phyloP scores from a whole-genome alignment of 2,113 vertebrate species.

The Ptilorrhoa leucosticta region DNA sequence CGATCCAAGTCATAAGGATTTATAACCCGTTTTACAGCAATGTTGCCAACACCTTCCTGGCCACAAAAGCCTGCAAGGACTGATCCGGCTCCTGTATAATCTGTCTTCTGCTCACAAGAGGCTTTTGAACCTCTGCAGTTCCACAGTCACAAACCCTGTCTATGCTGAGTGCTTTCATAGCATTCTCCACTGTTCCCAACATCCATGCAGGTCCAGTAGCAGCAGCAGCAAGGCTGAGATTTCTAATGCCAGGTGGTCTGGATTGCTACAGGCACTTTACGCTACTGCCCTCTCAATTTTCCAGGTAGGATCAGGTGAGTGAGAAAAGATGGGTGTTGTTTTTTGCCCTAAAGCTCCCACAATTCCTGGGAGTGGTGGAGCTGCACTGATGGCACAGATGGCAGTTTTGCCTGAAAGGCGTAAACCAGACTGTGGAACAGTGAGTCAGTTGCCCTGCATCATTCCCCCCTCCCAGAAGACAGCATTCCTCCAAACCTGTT shows the following conservation, averaged over 20 bases:
- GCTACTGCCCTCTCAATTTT: not conserved
- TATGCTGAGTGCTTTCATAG: not conserved
- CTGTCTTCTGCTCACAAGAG: not conserved
- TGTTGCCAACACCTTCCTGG: not conserved
- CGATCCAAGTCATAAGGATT: not conserved
- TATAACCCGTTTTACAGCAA: not conserved
- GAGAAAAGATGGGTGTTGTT: not conserved
- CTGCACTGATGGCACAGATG: constrained; percentile 33
- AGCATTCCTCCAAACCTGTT: not conserved
- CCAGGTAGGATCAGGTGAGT: not conserved
- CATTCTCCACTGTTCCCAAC: not conserved
- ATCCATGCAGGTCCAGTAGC: not conserved
- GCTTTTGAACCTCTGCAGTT: not conserved
- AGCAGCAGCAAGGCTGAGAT: not conserved
- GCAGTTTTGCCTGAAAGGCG: not conserved
- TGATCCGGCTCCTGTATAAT: not conserved
- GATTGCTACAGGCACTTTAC: not conserved
- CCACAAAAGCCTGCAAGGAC: not conserved
- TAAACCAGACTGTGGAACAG: not conserved
- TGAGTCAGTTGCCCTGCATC: not conserved
- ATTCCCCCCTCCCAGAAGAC: not conserved
- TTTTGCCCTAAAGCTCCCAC: not conserved
- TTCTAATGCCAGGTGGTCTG: constrained; percentile 1
- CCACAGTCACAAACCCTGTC: not conserved
- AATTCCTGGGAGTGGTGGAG: not conserved